Evolutionary conservation across 2,113 vertebrate genomes (phyloP), one percentile per base, ranked within the genome.

Genomic region (Paracanthobrama guichenoti): DNA sequence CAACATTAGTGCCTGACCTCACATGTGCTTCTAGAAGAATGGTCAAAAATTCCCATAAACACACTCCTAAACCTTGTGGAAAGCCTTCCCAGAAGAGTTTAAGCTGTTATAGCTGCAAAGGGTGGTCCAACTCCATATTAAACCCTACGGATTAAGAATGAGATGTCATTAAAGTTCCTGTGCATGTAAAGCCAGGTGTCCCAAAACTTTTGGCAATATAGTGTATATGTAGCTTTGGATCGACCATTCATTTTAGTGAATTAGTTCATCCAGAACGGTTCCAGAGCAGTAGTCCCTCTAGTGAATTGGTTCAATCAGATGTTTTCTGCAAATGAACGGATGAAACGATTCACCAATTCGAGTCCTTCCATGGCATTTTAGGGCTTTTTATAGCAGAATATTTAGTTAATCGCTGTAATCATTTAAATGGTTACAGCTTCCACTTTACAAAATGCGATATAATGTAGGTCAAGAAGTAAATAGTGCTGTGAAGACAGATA

Each of bases 401-500:
- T 42, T 42, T 69, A 69, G 31, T 20, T 69, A 39, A 69, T 42
- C 0, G 22, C 66, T n/a, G 14, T 6, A 12, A 69, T 39, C 1
- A 39, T 22, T 69, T 22, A 67, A 39, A 71, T 39, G 4, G 20
- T n/a, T 71, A n/a, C 35, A 42, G 67, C 10, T 42, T 71, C 11
- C 67, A 71, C 11, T 42, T 71, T 42, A 42, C 20, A 71, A 69
- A 42, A 2, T 14, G 2, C 22, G 9, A 53, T 31, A 12, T 55
- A 76, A 76, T 31, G 48, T 18, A 31, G 48, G 73, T 31, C 26
- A 31, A 76, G 24, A 76, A 22, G 48, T 55, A 55, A 50, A 76
- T 64, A 46, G 42, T 46, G 18, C n/a, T 28, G 59, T 64, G 8
- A 28, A 44, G 39, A 9, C 59, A 50, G 39, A 66, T 24, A 50